phyloP scores from a whole-genome alignment of 1,140 invertebrate species.

The Drosophila pectinifera region DNA sequence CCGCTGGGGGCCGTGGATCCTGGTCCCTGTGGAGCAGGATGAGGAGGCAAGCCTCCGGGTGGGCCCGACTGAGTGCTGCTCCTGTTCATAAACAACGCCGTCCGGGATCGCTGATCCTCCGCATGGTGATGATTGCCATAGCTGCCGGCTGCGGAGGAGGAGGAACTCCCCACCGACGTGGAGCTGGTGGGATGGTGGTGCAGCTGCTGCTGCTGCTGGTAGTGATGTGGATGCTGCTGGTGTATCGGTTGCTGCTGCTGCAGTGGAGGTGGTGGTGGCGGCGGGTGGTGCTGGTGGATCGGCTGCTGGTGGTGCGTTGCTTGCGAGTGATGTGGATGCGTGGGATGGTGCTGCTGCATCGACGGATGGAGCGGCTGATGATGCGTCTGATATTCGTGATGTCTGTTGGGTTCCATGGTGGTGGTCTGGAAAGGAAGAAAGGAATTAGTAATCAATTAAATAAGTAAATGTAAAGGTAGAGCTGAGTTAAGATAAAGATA shows the following conservation, averaged over 20 bases:
- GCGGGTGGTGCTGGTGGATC: slow-evolving; percentile 57
- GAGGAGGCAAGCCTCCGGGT: slow-evolving; percentile 22
- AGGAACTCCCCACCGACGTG: slow-evolving; percentile 27
- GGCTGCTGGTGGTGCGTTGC: slow-evolving; percentile 34
- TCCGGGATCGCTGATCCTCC: slow-evolving; percentile 43
- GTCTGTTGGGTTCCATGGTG: slow-evolving; percentile 78
- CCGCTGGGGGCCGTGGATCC: slow-evolving; percentile 16
- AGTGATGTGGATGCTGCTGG: slow-evolving; percentile 43
- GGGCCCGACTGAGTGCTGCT: slow-evolving; percentile 30
- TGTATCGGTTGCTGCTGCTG: slow-evolving; percentile 38
- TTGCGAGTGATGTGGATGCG: slow-evolving; percentile 49
- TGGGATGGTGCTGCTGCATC: slow-evolving; percentile 46
- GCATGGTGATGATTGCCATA: slow-evolving; percentile 44
- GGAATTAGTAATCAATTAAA: neutral
- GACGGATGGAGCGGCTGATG: slow-evolving; percentile 61
- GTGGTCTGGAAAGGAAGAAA: slow-evolving; percentile 35
- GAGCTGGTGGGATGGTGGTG: slow-evolving; percentile 43
- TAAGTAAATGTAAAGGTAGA: too few species aligned
- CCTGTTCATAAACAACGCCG: slow-evolving; percentile 45
- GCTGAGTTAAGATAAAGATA: neutral
- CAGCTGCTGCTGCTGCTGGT: slow-evolving; percentile 42
- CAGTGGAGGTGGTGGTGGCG: slow-evolving; percentile 18
- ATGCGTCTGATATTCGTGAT: slow-evolving; percentile 80
- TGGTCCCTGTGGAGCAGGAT: slow-evolving; percentile 1
- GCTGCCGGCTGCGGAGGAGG: slow-evolving; percentile 11